Evolutionary conservation across 2,888 invertebrate species (phyloP), one percentile per base, ranked within the genome.

Genomic region (Apodemia hepburni): DNA sequence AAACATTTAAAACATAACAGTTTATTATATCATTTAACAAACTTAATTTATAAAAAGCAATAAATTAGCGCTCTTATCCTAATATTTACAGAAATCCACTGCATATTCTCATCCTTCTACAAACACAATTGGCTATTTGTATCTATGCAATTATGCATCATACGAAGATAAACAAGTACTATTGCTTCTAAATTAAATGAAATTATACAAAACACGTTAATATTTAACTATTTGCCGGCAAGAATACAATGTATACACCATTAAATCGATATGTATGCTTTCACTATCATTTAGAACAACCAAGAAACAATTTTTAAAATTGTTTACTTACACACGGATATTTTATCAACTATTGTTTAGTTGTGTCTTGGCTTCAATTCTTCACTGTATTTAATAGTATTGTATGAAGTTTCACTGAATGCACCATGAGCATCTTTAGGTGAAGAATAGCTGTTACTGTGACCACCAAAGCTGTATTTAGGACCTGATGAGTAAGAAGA

Each of bases 361-460:
- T 87, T 80, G 67, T 67, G 72, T 62, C 78, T 79, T n/a, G 90
- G 85, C 63, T 89, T 91, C 12, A 92, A 71, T 70, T 87, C 89
- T 69, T 86, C 84, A 72, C 92, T 92, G 73, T 92, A 92, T 73
- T 91, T 92, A 62, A 92, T 92, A 7, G 92, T 92, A 71, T 92
- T 89, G 73, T 92, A 92, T 0, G 82, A 73, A 61, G 79, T 80
- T 73, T 89, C 89, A 68, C 90, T 90, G 69, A 83, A 84, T 17
- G 90, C 81, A 7, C 87, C 87, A 45, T 87, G 84, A 27, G 75
- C 70, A 66, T 91, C 92, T 66, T 84, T 84, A 29, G 82, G 70
- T 17, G 73, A 72, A 68, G 84, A 86, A 35, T 81, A 80, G n/a
- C 82, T 74, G 64, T 79, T 80, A 61, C 76, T 71, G 60, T 81